phyloP scores from a whole-genome alignment of 2,888 invertebrate genomes.

The Dendrolimus pini region DNA sequence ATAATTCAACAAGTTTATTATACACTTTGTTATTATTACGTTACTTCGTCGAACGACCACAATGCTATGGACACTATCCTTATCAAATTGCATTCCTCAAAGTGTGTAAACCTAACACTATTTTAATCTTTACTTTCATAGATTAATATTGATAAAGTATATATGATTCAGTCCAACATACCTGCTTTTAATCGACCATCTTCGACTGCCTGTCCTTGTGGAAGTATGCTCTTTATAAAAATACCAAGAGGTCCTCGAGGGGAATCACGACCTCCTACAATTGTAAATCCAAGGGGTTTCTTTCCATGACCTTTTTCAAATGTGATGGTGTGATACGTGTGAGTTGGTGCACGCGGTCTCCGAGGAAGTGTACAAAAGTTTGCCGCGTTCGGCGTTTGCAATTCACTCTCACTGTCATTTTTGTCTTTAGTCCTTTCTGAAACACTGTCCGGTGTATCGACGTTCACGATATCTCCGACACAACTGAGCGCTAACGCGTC shows the following conservation, averaged over 20 bases:
- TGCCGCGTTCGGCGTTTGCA: constrained; percentile 64
- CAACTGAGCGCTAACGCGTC: constrained; percentile 62
- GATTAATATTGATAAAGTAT: neutral
- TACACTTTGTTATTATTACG: constrained; percentile 27
- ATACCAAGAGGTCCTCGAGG: constrained; percentile 90
- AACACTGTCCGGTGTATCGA: constrained; percentile 53
- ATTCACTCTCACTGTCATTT: constrained; percentile 53
- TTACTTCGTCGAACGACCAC: constrained; percentile 35
- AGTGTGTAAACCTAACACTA: constrained; percentile 14
- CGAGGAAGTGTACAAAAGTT: constrained; percentile 86
- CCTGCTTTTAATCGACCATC: constrained; percentile 89
- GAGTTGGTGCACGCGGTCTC: constrained; percentile 80
- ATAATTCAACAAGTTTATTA: constrained; percentile 27
- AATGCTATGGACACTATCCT: constrained; percentile 39
- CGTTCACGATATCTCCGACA: constrained; percentile 53
- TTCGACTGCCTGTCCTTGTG: constrained; percentile 89
- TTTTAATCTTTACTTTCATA: constrained; percentile 3
- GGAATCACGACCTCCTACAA: constrained; percentile 91
- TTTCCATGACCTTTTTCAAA: constrained; percentile 89
- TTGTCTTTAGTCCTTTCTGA: constrained; percentile 45
- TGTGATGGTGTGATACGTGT: constrained; percentile 83
- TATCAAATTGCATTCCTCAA: constrained; percentile 45
- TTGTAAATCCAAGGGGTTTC: constrained; percentile 92
- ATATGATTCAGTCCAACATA: constrained; percentile 34
- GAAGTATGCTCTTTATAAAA: constrained; percentile 90